Evolutionary conservation across 1,140 invertebrate species (phyloP).

Genomic region (Babylonia areolata): DNA sequence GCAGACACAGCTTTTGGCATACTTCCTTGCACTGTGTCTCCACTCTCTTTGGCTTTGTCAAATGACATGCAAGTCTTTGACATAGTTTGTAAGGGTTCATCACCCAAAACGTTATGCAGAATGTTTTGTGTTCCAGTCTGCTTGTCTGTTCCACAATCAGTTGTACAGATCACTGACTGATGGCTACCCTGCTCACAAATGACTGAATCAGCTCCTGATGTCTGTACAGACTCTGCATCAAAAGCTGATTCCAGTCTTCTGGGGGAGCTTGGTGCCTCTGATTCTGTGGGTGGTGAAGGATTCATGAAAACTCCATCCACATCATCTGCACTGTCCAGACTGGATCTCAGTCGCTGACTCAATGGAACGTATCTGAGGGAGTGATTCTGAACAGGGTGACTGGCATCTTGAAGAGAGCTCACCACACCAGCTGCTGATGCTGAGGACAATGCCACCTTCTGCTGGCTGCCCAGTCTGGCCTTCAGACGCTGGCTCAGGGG

Average conservation of each 20-base stretch:
- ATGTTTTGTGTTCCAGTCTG: background rate
- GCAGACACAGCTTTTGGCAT: background rate
- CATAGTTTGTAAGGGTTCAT: no score
- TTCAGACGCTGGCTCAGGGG: constrained; percentile 12
- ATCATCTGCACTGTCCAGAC: background rate
- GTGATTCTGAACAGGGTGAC: background rate
- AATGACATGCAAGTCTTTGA: background rate
- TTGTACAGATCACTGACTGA: no score
- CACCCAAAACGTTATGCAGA: background rate
- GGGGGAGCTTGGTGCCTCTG: background rate
- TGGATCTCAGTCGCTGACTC: background rate
- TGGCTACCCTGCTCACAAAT: background rate
- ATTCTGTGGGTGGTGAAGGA: background rate
- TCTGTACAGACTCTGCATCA: background rate
- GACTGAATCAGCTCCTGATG: background rate
- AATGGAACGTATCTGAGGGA: background rate
- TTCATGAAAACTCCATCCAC: background rate
- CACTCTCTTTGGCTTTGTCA: background rate
- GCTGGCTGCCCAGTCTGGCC: background rate
- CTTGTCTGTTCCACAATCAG: background rate
- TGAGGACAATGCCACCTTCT: background rate
- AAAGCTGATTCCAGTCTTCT: background rate
- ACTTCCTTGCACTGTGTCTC: background rate
- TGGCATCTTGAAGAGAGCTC: background rate
- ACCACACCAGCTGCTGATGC: background rate